These are phyloP conservation scores for Alloplasta piceator DNA, from an alignment of 2,888 invertebrate species.

Conservation along the genomic window DNA sequence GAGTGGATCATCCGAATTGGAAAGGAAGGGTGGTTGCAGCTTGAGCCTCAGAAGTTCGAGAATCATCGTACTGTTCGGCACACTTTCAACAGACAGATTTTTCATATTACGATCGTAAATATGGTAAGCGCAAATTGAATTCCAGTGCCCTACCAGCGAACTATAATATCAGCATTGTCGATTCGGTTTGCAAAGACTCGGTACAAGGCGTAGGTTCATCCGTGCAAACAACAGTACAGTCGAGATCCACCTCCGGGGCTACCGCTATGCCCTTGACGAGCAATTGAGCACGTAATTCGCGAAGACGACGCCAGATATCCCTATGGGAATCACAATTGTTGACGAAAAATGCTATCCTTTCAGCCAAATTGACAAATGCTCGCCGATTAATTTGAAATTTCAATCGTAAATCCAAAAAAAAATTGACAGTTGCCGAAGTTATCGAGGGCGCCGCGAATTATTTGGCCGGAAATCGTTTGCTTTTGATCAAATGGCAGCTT, in stretches of 20 bases:
- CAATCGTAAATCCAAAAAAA: background rate
- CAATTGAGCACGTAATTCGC: background rate
- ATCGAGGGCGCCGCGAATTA: background rate
- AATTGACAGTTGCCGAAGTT: slow-evolving; percentile 8
- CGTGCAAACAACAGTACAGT: background rate
- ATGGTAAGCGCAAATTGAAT: slow-evolving; percentile 19
- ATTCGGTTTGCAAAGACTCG: background rate
- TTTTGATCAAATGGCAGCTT: slow-evolving; percentile 64
- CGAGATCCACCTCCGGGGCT: background rate
- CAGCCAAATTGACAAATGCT: slow-evolving; percentile 10
- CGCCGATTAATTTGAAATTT: slow-evolving; percentile 11
- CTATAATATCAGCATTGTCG: background rate
- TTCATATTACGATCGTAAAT: background rate
- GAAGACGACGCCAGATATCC: background rate
- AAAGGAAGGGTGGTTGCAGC: slow-evolving; percentile 27
- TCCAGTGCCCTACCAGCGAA: slow-evolving; percentile 19
- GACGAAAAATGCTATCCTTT: slow-evolving; percentile 6
- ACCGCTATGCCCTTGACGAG: background rate
- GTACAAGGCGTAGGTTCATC: background rate
- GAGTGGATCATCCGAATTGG: slow-evolving; percentile 31
- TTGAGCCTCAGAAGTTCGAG: slow-evolving; percentile 25
- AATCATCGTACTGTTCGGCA: slow-evolving; percentile 37
- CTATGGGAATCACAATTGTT: slow-evolving; percentile 4
- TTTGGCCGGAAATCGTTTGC: slow-evolving; percentile 11
- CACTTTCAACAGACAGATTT: slow-evolving; percentile 31